Base-by-base conservation (phyloP, 2,797 vertebrate genomes). In the Alfaro cultratus region DNA sequence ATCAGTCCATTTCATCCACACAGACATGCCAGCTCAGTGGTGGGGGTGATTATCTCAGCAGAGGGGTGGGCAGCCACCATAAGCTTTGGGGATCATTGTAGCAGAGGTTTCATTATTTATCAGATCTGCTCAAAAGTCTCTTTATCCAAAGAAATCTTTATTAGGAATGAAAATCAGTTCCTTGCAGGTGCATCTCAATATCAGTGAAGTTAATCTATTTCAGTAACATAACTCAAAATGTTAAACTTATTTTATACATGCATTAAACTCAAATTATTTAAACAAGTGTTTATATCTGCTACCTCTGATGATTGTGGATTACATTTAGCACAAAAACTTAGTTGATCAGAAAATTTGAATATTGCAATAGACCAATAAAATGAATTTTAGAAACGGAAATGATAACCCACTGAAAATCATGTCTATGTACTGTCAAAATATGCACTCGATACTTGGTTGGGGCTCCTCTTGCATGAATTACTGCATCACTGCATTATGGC, bases 1-100 rank as follows among this genome's bases (percentile, higher is more conserved):
- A 95, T 95, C 94, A 76, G 87, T 95, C 91, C 86, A 79, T 91
- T 92, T 95, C 88, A 93, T 94, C 88, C 90, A 23, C 80, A 57
- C 86, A 89, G 92, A 90, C 88, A 84, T 4, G 39, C 74, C 68
- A 75, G 85, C 87, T 87, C 88, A 81, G 34, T 43, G 13, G 85
- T 29, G 85, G 70, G 76, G 85, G 86, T 91, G 93, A 94, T 94
- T 93, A 94, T 74, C 62, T 86, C 90, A 83, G 77, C 87, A 85
- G 86, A 89, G 78, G 79, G 71, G 79, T 75, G 77, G 88, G 86
- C 82, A 86, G 80, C 73, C 80, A 86, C 86, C 87, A 74, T 29
- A 29, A 49, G 91, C 62, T 91, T 84, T 87, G 85, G 87, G 88
- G 89, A 91, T 91, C 82, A 87, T 75, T 77, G 84, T 68, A 73